Percentiles rank a stretch among this genome's conserved stretches.
phyloP scores from a whole-genome alignment of 2,888 invertebrate genomes.

The Baronia brevicornis region DNA sequence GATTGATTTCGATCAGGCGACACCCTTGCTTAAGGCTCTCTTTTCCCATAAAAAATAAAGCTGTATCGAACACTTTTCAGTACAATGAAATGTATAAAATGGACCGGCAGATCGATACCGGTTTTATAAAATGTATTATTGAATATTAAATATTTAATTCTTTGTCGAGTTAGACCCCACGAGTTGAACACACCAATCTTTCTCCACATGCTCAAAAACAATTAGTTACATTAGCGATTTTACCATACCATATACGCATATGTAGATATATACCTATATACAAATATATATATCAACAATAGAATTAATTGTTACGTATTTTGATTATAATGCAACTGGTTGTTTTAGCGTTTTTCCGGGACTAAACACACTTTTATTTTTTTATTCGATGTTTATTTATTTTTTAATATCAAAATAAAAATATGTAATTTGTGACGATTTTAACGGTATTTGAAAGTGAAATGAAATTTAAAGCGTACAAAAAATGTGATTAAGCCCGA shows the following conservation, averaged over 20 bases:
- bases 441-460: neutral
- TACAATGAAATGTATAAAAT: too few species aligned
- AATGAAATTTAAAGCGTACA: conserved; percentile 2
- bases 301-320: neutral
- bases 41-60: too few species aligned
- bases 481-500: conserved; percentile 46
- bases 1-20: too few species aligned
- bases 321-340: neutral
- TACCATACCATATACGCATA: too few species aligned
- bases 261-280: too few species aligned
- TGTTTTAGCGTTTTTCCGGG: conserved; percentile 17
- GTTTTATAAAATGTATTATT: too few species aligned
- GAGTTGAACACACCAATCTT: conserved; percentile 2
- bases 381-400: conserved; percentile 13
- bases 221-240: neutral
- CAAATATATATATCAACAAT: neutral
- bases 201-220: conserved; percentile 6
- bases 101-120: too few species aligned
- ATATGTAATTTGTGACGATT: too few species aligned
- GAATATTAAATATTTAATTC: neutral
- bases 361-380: conserved; percentile 29
- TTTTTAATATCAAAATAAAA: too few species aligned
- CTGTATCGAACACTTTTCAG: too few species aligned
- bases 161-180: conserved; percentile 2
- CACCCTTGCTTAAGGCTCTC: too few species aligned